Evolutionary conservation across 1,140 invertebrate species (phyloP), one percentile per base, ranked within the genome.

Genomic region (Campoletis sonorensis): DNA sequence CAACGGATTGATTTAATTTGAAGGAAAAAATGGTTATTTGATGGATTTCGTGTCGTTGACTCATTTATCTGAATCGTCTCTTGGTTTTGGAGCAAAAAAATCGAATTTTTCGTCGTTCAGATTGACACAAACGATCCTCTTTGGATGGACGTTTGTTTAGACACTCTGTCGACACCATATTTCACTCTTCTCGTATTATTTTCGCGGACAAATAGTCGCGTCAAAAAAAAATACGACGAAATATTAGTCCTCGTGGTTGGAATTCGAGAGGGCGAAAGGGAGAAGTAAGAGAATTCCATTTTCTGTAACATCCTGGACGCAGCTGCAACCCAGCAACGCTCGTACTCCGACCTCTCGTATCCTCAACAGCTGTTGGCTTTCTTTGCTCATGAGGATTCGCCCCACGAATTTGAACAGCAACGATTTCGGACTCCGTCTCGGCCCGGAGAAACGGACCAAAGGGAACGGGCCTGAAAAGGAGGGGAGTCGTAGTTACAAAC

Each of bases 301-400:
- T 23, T 16, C 40, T 40, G 15, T 15, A 15, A 54, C 49, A 30
- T 75, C 40, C 16, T 27, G n/a, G 45, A 10, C 45, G 72, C 72
- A 75, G 72, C 72, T 75, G 72, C 72, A 21, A 54, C 15, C 5
- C 72, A 75, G 71, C 40, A 51, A 16, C 21, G 2, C 40, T 73
- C 71, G 18, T 26, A 45, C 23, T 21, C 23, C 21, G 61, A 23
- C 54, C 21, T 7, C 11, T 64, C 5, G 61, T 15, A 64, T 8
- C 21, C 61, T 64, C 72, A 45, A 75, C 61, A 64, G 72, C 72
- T 75, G 72, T 75, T 75, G 21, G 72, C 21, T 72, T 72, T 49
- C 49, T 75, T 49, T 7, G 16, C 33, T 33, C 18, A 23, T 15
- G 72, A 27, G 21, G 45, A 73, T 73, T 73, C 37, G 45, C 37